phyloP scores from a whole-genome alignment of 2,113 vertebrate species.

The Centropus bengalensis region DNA sequence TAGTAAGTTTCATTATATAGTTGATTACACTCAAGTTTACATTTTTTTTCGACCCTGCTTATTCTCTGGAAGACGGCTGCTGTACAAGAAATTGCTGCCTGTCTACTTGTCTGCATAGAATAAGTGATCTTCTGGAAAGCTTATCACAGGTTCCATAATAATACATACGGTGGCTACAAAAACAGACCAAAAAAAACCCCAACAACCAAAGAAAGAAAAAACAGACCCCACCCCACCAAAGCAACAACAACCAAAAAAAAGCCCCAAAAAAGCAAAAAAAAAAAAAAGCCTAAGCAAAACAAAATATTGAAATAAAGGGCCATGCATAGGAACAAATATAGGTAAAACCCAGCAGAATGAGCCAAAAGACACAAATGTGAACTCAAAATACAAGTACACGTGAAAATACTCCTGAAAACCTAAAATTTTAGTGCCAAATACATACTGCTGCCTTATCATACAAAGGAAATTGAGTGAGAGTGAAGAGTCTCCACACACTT shows the following conservation, averaged over 20 bases:
- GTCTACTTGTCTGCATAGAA: not conserved
- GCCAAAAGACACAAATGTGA: not conserved
- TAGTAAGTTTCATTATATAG: not conserved
- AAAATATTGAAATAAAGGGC: not conserved
- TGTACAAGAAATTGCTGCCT: not conserved
- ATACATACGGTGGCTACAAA: not conserved
- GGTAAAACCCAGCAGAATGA: not conserved
- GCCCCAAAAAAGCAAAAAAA: too few relatives aligned
- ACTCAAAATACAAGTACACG: not conserved
- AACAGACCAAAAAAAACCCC: not conserved
- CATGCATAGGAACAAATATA: rapidly evolving
- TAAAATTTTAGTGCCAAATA: not conserved
- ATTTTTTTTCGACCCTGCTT: not conserved
- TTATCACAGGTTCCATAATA: not conserved
- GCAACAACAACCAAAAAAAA: not conserved
- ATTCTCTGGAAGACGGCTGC: not conserved
- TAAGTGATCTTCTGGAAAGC: not conserved
- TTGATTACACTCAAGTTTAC: not conserved
- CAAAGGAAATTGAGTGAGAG: not conserved
- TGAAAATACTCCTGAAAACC: not conserved
- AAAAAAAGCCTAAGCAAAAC: not conserved
- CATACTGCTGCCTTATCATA: not conserved
- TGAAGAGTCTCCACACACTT: not conserved
- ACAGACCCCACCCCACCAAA: too few relatives aligned
- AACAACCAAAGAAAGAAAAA: too few relatives aligned